phyloP scores from a whole-genome alignment of 2,113 vertebrate species.

The Conger conger region DNA sequence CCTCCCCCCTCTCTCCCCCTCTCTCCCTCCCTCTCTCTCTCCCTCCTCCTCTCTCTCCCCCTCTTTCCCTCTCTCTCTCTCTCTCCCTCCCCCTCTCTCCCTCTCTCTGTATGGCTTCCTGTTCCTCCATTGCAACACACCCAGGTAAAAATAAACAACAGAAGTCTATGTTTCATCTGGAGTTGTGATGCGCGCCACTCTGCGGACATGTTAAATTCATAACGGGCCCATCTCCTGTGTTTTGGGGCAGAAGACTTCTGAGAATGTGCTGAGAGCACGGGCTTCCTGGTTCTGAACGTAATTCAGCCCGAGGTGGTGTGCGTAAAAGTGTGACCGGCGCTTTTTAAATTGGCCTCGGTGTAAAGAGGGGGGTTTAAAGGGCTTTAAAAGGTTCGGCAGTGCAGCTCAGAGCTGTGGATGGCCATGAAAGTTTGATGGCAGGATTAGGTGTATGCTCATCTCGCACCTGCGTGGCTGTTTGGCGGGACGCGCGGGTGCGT shows the following conservation, averaged over 20 bases:
- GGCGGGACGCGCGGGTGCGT: slow-evolving; percentile 78
- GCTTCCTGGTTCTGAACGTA: slow-evolving; percentile 67
- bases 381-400: slow-evolving; percentile 64
- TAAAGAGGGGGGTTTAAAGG: slow-evolving; percentile 55
- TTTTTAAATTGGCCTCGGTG: slow-evolving; percentile 22
- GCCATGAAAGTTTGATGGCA: slow-evolving; percentile 95
- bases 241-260: slow-evolving; percentile 52
- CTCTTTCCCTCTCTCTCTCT: not conserved
- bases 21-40: not conserved
- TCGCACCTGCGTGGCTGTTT: slow-evolving; percentile 83
- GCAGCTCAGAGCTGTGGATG: slow-evolving; percentile 68
- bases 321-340: slow-evolving; percentile 56
- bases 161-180: slow-evolving; percentile 49
- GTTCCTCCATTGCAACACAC: not conserved
- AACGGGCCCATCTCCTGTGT: slow-evolving; percentile 40
- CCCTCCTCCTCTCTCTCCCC: not conserved
- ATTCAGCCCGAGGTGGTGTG: slow-evolving; percentile 67
- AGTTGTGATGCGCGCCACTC: slow-evolving; percentile 49
- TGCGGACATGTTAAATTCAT: slow-evolving; percentile 70
- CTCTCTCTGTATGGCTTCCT: too few relatives aligned
- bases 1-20: not conserved
- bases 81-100: not conserved
- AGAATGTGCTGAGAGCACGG: slow-evolving; percentile 21
- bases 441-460: slow-evolving; percentile 98
- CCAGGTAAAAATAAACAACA: slow-evolving; percentile 46